Base-by-base conservation (phyloP, 2,797 vertebrate species). In the Acomys russatus region DNA sequence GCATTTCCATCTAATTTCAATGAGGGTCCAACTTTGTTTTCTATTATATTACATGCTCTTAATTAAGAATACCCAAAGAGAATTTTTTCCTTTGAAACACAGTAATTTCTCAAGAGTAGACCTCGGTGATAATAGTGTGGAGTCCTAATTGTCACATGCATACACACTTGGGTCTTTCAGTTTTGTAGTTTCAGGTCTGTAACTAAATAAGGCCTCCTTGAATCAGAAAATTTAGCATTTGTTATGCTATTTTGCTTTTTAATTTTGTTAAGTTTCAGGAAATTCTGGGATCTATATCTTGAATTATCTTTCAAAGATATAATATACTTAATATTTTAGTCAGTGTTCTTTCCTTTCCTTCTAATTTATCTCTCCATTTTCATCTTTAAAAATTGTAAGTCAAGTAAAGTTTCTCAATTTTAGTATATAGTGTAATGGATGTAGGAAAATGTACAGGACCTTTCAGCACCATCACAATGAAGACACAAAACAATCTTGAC, bases 301-400 rank as follows among this genome's bases (percentile, higher is more conserved):
- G 6, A 11, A 80, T 91, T 79, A 22, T 49, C 38, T 77, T 93
- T 70, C 12, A 10, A 90, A 78, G 44, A 74, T 35, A 86, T 35
- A 86, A 33, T 28, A 33, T 94, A 18, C 15, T 95, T 15, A 64
- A 30, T 85, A 84, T 73, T 95, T 92, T 91, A 30, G 77, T 11
- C 9, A 87, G 0, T 38, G 17, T 79, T 88, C 91, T 54, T 6
- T 82, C 20, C 63, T 22, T 83, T 83, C 10, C 3, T 85, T 38
- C 51, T 68, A 59, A 85, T 59, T 10, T 1, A 35, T 70, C 78
- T 92, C 20, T 88, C 2, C 74, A 3, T 5, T 94, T 86, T 68
- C 25, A 56, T 63, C 66, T 38, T 87, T 11, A 56, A 87, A 94
- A 96, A 59, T 54, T 83, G 76, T 44, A 95, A 88, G 80, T 68